Evolutionary conservation across 2,797 vertebrate species (phyloP).

Genomic region (Epinephelus awoara): DNA sequence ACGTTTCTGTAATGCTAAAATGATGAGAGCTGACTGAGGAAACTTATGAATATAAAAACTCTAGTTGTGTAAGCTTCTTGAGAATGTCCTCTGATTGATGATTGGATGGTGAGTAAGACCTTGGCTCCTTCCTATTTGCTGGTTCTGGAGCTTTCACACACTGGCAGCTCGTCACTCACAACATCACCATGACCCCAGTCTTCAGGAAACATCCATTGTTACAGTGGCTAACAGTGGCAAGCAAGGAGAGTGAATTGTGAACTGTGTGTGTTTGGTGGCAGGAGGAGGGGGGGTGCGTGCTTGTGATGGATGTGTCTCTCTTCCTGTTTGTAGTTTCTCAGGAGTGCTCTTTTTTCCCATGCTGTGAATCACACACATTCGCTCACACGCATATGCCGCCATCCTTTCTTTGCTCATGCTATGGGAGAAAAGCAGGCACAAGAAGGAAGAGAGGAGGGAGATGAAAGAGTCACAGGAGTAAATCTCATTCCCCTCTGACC

Average conservation of each 20-base stretch:
- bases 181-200: slow-evolving; percentile 64
- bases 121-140: slow-evolving; percentile 58
- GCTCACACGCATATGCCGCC: slow-evolving; percentile 25
- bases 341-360: slow-evolving; percentile 82
- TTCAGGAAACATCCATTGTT: slow-evolving; percentile 86
- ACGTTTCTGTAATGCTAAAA: slow-evolving; percentile 19
- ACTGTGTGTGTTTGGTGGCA: slow-evolving; percentile 52
- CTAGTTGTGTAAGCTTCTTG: slow-evolving; percentile 5
- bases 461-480: slow-evolving; percentile 48
- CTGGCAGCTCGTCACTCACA: slow-evolving; percentile 40
- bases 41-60: slow-evolving; percentile 35
- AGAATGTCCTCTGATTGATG: slow-evolving; percentile 28
- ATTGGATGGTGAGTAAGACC: slow-evolving; percentile 54
- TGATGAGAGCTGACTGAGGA: slow-evolving; percentile 37
- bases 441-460: slow-evolving; percentile 31
- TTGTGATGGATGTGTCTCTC: slow-evolving; percentile 85
- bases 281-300: slow-evolving; percentile 36
- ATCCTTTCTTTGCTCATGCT: slow-evolving; percentile 25
- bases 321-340: slow-evolving; percentile 95
- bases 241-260: slow-evolving; percentile 55
- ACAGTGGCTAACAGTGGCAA: slow-evolving; percentile 49
- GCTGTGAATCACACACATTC: slow-evolving; percentile 47
- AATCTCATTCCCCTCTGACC: slow-evolving; percentile 47
- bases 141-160: slow-evolving; percentile 65
- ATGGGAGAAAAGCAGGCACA: slow-evolving; percentile 7